Conservation (phyloP, 2,888 invertebrate species). For the Helobdella robusta region DNA sequence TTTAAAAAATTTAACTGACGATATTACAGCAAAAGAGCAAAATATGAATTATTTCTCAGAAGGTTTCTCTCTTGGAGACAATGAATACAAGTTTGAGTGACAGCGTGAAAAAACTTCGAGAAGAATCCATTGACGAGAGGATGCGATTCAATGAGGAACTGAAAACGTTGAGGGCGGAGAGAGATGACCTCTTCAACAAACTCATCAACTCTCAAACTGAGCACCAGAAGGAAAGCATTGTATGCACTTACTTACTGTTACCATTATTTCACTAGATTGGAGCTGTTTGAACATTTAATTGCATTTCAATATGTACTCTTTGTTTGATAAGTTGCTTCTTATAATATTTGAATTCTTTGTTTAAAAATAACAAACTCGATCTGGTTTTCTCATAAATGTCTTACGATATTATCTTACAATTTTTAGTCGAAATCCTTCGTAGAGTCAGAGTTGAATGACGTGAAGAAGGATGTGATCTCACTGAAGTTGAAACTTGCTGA, state of each 20-base stretch:
- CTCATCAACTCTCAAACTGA: not conserved
- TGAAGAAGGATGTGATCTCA: not conserved
- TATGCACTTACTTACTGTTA: not conserved
- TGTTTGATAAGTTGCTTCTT: too few relatives aligned
- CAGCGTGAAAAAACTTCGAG: not conserved
- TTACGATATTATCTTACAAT: not conserved
- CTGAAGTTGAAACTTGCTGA: conserved; percentile 12
- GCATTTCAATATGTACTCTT: too few relatives aligned
- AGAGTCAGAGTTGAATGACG: not conserved
- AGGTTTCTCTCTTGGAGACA: not conserved
- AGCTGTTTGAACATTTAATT: too few relatives aligned
- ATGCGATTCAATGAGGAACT: not conserved
- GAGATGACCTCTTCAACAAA: conserved; percentile 11
- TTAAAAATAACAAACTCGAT: too few relatives aligned
- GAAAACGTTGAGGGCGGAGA: not conserved
- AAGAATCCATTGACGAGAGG: conserved; percentile 1
- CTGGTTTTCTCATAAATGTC: too few relatives aligned
- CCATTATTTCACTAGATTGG: not conserved
- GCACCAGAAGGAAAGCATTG: conserved; percentile 5
- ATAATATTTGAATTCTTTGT: too few relatives aligned
- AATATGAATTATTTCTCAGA: too few relatives aligned
- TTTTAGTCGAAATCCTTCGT: conserved; percentile 6
- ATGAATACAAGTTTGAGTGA: conserved; percentile 2
- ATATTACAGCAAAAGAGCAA: not conserved
- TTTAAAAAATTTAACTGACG: not conserved